A percentile compares a stretch with the other conserved stretches of the same genome.
phyloP scores from a whole-genome alignment of 2,113 vertebrate genomes.

The Eurypyga helias region DNA sequence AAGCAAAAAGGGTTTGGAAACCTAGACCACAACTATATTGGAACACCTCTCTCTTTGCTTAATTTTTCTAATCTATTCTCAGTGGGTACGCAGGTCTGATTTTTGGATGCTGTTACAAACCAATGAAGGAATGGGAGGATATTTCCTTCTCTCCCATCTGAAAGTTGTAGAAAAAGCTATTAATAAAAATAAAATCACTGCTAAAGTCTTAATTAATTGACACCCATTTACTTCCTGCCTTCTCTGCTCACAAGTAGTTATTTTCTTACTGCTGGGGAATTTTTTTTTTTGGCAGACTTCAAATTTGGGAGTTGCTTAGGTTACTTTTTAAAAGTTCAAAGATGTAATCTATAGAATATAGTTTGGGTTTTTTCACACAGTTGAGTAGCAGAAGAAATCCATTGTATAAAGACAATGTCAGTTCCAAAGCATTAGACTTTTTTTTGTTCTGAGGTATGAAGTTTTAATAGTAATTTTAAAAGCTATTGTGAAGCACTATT shows the following conservation, averaged over 20 bases:
- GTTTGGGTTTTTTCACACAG: background rate
- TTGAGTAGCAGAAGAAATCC: background rate
- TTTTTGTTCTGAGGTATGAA: background rate
- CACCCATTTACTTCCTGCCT: background rate
- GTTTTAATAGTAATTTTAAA: slow-evolving; percentile 34
- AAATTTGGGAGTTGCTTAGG: background rate
- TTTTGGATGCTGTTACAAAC: background rate
- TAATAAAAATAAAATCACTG: background rate
- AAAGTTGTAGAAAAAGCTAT: background rate
- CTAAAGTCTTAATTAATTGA: background rate
- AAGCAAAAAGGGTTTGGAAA: background rate
- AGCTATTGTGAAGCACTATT: background rate
- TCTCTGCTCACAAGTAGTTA: background rate
- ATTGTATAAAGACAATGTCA: background rate
- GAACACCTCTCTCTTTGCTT: background rate
- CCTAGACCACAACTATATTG: background rate
- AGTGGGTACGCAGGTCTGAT: background rate
- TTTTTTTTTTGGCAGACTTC: background rate
- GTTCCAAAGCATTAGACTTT: background rate
- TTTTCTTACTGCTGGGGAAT: background rate
- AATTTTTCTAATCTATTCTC: background rate
- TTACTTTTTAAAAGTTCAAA: background rate
- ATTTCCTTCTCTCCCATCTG: background rate
- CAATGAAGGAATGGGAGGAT: rapidly evolving
- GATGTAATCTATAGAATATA: background rate